Evolutionary conservation across 2,888 invertebrate species (phyloP).

Genomic region (Strigamia crassipes): DNA sequence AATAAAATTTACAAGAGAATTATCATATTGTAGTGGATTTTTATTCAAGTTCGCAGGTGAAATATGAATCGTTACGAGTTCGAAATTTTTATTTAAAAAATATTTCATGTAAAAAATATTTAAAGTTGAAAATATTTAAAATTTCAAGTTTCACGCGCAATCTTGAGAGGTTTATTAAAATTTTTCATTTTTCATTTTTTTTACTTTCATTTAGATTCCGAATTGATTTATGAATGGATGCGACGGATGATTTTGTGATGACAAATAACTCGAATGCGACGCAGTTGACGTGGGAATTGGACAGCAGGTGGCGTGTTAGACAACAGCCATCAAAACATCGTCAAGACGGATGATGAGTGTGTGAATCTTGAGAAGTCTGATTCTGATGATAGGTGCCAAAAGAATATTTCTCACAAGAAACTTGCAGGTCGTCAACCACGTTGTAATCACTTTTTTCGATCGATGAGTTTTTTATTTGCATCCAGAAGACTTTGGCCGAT

Average conservation of each 20-base stretch:
- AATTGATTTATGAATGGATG: constrained; percentile 18
- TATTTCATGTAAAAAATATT: too few relatives aligned
- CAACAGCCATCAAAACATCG: background rate
- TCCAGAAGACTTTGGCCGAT: constrained; percentile 1
- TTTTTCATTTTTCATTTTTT: background rate
- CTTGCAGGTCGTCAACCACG: background rate
- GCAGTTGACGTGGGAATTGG: constrained; percentile 27
- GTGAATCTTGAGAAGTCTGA: background rate
- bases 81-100: too few relatives aligned
- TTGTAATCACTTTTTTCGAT: background rate
- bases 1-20: constrained; percentile 6
- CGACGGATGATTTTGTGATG: constrained; percentile 20
- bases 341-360: background rate
- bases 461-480: constrained; percentile 17
- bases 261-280: constrained; percentile 27
- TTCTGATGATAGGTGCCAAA: background rate
- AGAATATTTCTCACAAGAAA: background rate
- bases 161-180: too few relatives aligned
- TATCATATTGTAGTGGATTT: background rate
- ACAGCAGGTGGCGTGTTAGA: constrained; percentile 37
- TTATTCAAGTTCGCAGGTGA: background rate
- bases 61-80: too few relatives aligned
- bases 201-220: background rate
- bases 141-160: too few relatives aligned
- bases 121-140: too few relatives aligned